These are phyloP conservation scores for Drosophila sucinea DNA, from an alignment of 1,140 invertebrate species.

Conservation along the genomic window DNA sequence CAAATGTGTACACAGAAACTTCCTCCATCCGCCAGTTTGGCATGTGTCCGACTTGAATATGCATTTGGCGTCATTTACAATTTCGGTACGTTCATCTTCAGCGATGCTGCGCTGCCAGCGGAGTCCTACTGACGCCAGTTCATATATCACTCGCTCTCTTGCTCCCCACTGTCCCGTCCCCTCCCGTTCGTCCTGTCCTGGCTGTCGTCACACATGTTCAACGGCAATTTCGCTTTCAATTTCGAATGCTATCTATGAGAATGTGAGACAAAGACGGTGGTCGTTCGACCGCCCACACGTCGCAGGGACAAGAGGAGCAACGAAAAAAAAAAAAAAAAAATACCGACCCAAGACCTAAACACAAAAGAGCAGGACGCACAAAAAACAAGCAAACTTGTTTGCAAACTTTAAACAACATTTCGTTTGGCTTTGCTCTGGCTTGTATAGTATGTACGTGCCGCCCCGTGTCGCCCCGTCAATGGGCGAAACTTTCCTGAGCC, in stretches of 20 bases:
- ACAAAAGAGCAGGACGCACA: slow-evolving; percentile 42
- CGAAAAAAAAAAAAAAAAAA: slow-evolving; percentile 21
- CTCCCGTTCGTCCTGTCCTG: neutral
- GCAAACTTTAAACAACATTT: slow-evolving; percentile 81
- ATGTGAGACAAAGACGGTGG: slow-evolving; percentile 39
- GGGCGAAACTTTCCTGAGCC: slow-evolving; percentile 6
- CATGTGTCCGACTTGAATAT: slow-evolving; percentile 63
- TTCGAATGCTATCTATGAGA: slow-evolving; percentile 79
- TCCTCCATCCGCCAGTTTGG: slow-evolving; percentile 49
- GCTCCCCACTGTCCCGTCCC: neutral
- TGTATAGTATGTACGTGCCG: slow-evolving; percentile 56
- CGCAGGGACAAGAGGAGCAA: slow-evolving; percentile 38
- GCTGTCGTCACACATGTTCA: slow-evolving; percentile 77
- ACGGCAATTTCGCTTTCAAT: slow-evolving; percentile 79
- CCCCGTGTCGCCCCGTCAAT: slow-evolving; percentile 7
- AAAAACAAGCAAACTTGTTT: slow-evolving; percentile 77
- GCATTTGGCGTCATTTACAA: slow-evolving; percentile 67
- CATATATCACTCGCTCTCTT: slow-evolving; percentile 68
- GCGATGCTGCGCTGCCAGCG: slow-evolving; percentile 46
- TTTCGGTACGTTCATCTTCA: slow-evolving; percentile 45
- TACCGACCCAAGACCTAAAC: slow-evolving; percentile 42
- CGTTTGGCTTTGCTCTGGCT: slow-evolving; percentile 50
- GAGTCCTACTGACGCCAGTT: slow-evolving; percentile 60
- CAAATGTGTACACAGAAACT: slow-evolving; percentile 41
- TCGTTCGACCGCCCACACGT: slow-evolving; percentile 17